phyloP scores from a whole-genome alignment of 1,140 invertebrate genomes.

The Oppia nitens region DNA sequence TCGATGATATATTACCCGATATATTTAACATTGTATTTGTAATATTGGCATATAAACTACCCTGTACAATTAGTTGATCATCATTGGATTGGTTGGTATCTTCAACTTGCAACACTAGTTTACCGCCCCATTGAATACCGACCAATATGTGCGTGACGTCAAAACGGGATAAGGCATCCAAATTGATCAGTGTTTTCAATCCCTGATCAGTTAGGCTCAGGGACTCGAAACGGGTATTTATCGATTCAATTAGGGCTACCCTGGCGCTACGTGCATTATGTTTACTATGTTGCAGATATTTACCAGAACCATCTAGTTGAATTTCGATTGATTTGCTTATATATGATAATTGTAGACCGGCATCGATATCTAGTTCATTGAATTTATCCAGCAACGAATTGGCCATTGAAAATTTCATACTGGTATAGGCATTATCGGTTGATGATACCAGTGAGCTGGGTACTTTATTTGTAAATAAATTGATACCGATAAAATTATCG shows the following conservation, averaged over 20 bases:
- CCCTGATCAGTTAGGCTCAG: not conserved
- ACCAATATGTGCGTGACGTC: not conserved
- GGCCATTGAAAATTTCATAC: not conserved
- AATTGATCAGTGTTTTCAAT: not conserved
- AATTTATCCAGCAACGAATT: not conserved
- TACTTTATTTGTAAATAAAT: not conserved
- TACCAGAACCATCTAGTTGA: not conserved
- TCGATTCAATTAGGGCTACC: not conserved
- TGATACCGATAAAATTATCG: not conserved
- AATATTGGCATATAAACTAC: not conserved
- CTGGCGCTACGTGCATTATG: not conserved
- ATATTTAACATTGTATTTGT: not conserved
- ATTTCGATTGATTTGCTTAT: not conserved
- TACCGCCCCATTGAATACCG: not conserved
- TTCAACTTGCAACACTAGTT: not conserved
- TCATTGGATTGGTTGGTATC: not conserved
- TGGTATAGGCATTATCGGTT: not conserved
- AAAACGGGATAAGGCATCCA: not conserved
- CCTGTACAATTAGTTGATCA: not conserved
- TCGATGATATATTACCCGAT: too few relatives aligned
- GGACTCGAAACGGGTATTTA: not conserved
- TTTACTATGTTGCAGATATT: not conserved
- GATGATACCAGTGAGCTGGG: not conserved
- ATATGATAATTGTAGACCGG: not conserved
- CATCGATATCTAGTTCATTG: not conserved